phyloP scores from a whole-genome alignment of 2,797 vertebrate species.

The Hyperoplus lanceolatus region DNA sequence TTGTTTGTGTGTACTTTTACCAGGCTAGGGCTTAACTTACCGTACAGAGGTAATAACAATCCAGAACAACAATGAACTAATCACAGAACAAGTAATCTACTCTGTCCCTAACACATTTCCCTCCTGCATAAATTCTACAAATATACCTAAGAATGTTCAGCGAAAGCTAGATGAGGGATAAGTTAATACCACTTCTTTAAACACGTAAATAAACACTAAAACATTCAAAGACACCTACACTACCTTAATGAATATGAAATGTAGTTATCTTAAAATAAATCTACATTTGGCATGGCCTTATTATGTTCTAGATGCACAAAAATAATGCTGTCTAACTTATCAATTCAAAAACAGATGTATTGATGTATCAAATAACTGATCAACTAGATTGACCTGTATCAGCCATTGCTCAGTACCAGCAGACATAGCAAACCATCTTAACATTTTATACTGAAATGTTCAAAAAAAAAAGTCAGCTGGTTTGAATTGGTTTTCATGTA shows the following conservation, averaged over 20 bases:
- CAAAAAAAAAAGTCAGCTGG: conserved; percentile 2
- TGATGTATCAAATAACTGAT: not conserved
- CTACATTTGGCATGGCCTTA: too few relatives aligned
- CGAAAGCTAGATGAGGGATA: not conserved
- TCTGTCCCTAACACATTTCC: not conserved
- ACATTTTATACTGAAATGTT: not conserved
- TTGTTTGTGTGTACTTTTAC: not conserved
- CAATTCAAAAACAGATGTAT: not conserved
- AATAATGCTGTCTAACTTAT: too few relatives aligned
- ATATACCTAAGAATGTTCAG: too few relatives aligned
- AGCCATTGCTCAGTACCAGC: not conserved
- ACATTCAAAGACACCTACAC: too few relatives aligned
- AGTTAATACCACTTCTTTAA: not conserved
- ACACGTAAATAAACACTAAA: not conserved
- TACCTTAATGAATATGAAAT: too few relatives aligned
- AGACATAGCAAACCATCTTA: not conserved
- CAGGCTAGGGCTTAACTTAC: not conserved
- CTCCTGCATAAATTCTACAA: too few relatives aligned
- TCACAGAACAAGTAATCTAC: not conserved
- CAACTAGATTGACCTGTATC: not conserved
- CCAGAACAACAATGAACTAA: not conserved
- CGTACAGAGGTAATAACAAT: too few relatives aligned
- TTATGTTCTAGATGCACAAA: too few relatives aligned
- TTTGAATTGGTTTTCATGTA: conserved; percentile 23
- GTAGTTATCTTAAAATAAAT: too few relatives aligned